These are phyloP conservation scores for Drosophila infuscata DNA, from an alignment of 2,888 invertebrate species.

Conservation along the genomic window DNA sequence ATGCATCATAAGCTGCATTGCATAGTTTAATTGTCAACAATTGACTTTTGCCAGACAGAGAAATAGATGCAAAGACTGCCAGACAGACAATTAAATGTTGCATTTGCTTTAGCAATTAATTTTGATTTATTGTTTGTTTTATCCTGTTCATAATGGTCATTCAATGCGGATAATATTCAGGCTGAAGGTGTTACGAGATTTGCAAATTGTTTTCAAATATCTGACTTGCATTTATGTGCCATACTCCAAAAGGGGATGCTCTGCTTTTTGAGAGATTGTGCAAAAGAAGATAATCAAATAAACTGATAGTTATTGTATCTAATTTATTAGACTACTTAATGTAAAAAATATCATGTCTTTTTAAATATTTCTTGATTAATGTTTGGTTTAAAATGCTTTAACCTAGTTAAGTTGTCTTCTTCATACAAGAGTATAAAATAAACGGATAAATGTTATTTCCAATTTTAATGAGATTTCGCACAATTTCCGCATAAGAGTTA, in stretches of 20 bases:
- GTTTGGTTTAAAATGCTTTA: not conserved
- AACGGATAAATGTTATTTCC: not conserved
- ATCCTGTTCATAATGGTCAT: constrained; percentile 32
- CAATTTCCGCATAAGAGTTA: constrained; percentile 19
- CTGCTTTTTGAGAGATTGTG: not conserved
- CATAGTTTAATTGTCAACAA: constrained; percentile 75
- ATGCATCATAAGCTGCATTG: constrained; percentile 69
- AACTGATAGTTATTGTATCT: not conserved
- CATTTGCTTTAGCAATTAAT: constrained; percentile 38
- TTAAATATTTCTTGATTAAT: not conserved
- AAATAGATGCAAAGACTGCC: constrained; percentile 1
- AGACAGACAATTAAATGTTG: constrained; percentile 36
- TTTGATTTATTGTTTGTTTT: constrained; percentile 44
- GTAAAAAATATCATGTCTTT: not conserved
- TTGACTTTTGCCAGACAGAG: constrained; percentile 48
- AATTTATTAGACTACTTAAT: not conserved
- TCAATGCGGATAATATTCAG: constrained; percentile 8
- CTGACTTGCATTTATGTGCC: not conserved
- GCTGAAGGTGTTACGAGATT: constrained; percentile 10
- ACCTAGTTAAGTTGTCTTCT: not conserved
- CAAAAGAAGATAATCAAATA: not conserved
- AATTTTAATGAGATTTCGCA: constrained; percentile 5
- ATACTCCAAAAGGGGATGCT: not conserved
- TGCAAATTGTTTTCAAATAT: constrained; percentile 12
- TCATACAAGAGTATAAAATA: not conserved